Conservation (phyloP, 2,888 invertebrate genomes). For the Caenorhabditis becei region DNA sequence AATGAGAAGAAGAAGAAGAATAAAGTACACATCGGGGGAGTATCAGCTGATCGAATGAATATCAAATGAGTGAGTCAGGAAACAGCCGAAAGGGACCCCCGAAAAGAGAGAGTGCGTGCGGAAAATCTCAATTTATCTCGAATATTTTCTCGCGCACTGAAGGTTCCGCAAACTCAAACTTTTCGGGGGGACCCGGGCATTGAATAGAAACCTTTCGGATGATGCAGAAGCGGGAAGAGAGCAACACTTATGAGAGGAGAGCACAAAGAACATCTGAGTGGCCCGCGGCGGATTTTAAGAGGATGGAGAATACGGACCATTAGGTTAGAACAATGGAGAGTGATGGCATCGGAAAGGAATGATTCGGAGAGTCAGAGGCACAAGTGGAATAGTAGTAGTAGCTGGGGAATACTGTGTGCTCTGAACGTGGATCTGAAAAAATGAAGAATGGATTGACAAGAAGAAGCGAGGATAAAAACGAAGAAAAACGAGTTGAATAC, state of each 20-base stretch:
- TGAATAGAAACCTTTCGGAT: constrained; percentile 50
- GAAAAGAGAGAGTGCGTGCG: constrained; percentile 40
- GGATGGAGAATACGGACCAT: constrained; percentile 34
- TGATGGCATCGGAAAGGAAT: constrained; percentile 24
- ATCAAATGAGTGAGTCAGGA: constrained; percentile 24
- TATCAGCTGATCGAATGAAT: constrained; percentile 38
- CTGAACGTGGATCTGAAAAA: constrained; percentile 21
- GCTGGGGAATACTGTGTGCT: constrained; percentile 29
- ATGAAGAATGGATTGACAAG: background rate
- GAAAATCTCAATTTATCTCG: constrained; percentile 49
- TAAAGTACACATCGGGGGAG: constrained; percentile 26
- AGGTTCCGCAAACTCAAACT: constrained; percentile 52
- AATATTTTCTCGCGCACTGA: constrained; percentile 46
- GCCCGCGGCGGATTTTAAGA: constrained; percentile 40
- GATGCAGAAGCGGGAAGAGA: constrained; percentile 20
- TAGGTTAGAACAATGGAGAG: constrained; percentile 43
- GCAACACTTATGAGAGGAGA: constrained; percentile 40
- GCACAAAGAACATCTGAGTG: constrained; percentile 55
- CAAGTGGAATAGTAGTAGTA: constrained; percentile 35
- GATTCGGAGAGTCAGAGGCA: constrained; percentile 14
- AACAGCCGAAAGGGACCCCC: background rate
- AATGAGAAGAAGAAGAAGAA: constrained; percentile 1
- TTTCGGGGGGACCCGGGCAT: constrained; percentile 18
- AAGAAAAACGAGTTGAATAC: too few relatives aligned
- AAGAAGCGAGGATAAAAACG: background rate